Evolutionary conservation across 2,888 invertebrate species (phyloP).

Genomic region (Liopterus haemorrhoidalis): DNA sequence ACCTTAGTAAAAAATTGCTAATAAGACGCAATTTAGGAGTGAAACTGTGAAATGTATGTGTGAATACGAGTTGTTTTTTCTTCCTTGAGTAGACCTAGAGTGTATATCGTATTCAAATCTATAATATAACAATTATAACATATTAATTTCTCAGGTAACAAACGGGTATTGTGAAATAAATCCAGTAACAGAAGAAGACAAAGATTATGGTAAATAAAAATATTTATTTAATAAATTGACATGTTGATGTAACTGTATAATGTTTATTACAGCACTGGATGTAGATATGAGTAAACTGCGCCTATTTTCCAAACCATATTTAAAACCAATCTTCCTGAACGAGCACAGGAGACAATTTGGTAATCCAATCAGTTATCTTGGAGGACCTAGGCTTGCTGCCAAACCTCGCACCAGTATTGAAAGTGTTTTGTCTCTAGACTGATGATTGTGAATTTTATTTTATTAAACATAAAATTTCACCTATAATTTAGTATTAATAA

Average conservation of each 20-base stretch:
- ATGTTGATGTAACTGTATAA: neutral
- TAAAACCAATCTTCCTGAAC: conserved; percentile 51
- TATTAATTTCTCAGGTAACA: conserved; percentile 16
- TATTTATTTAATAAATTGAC: conserved; percentile 16
- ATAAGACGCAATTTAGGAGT: too few species aligned
- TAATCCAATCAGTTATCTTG: conserved; percentile 66
- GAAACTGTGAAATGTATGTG: too few species aligned
- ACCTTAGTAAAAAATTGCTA: too few species aligned
- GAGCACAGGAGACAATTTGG: conserved; percentile 53
- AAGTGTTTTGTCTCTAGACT: conserved; percentile 64
- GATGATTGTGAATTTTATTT: conserved; percentile 23
- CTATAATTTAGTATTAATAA: neutral
- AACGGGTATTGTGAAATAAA: conserved; percentile 16
- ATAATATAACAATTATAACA: too few species aligned
- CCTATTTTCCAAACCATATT: conserved; percentile 33
- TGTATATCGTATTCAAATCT: too few species aligned
- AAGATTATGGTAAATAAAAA: conserved; percentile 20
- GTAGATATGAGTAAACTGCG: conserved; percentile 20
- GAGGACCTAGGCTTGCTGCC: conserved; percentile 53
- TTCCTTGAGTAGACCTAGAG: too few species aligned
- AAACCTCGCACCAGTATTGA: conserved; percentile 57
- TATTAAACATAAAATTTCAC: conserved; percentile 4
- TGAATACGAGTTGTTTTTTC: too few species aligned
- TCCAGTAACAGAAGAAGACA: conserved; percentile 18
- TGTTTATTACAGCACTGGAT: conserved; percentile 18